Evolutionary conservation across 2,888 invertebrate species (phyloP).

Genomic region (Nemoura dubitans): DNA sequence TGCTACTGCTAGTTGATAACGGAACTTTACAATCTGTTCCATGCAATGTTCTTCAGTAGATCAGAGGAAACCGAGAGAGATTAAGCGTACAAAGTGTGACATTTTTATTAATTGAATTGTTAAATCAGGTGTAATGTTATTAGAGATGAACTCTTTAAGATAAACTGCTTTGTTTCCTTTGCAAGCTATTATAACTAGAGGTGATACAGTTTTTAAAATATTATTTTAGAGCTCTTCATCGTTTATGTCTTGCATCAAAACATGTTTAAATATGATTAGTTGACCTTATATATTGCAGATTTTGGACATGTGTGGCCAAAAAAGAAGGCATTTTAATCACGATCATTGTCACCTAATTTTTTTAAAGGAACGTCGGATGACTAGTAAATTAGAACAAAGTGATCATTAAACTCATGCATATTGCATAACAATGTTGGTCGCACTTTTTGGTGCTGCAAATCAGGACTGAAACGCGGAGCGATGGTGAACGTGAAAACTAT

Average conservation of each 20-base stretch:
- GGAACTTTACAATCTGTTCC: background rate
- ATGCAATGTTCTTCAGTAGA: background rate
- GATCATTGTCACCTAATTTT: background rate
- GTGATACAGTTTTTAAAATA: conserved; percentile 3
- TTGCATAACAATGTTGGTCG: conserved; percentile 17
- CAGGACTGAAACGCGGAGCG: background rate
- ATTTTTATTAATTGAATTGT: background rate
- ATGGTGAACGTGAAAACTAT: background rate
- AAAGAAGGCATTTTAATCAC: background rate
- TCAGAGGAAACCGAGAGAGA: background rate
- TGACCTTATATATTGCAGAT: background rate
- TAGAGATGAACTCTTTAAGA: background rate
- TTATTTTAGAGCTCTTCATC: background rate
- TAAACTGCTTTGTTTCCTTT: background rate
- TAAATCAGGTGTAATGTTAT: conserved; percentile 3
- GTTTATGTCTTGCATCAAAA: conserved; percentile 12
- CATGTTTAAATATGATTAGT: background rate
- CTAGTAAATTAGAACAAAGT: conserved; percentile 17
- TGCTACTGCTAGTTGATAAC: background rate
- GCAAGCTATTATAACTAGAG: conserved; percentile 4
- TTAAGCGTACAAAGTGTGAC: background rate
- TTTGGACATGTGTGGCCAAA: background rate
- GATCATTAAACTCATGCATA: conserved; percentile 15
- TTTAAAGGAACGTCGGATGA: background rate
- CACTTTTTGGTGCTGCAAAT: conserved; percentile 24